A percentile compares a stretch with the other conserved stretches of the same genome.
These are phyloP conservation scores for Helarctos malayanus DNA, from an alignment of 2,797 vertebrate genomes.

Conservation along the genomic window DNA sequence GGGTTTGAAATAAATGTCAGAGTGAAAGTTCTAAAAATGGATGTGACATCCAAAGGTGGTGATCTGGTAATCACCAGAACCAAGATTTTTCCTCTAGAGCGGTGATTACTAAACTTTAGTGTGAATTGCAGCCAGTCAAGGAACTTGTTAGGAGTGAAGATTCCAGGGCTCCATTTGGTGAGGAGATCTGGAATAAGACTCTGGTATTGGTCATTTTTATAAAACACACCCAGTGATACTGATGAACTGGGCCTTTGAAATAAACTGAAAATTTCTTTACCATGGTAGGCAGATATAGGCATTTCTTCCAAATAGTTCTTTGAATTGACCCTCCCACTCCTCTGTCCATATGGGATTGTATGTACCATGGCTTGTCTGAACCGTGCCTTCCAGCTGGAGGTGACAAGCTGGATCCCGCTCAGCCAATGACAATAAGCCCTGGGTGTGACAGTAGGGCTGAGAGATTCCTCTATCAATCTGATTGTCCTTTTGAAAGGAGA, in stretches of 20 bases:
- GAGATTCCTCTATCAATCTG: neutral
- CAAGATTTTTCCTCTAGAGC: neutral
- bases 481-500: neutral
- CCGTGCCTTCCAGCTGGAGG: neutral
- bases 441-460: no score
- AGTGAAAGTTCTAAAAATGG: neutral
- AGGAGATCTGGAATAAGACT: neutral
- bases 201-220: neutral
- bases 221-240: neutral
- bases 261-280: neutral
- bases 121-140: neutral
- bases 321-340: neutral
- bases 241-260: neutral
- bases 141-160: neutral
- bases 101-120: neutral
- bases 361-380: neutral
- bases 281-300: neutral
- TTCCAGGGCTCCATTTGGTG: neutral
- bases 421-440: neutral
- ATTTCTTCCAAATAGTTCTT: neutral
- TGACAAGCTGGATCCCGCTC: neutral
- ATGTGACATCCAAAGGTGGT: neutral
- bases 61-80: neutral
- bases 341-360: neutral
- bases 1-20: neutral